Evolutionary conservation across 1,140 invertebrate genomes (phyloP), one percentile per base, ranked within the genome.

Genomic region (Drosophila orosa): DNA sequence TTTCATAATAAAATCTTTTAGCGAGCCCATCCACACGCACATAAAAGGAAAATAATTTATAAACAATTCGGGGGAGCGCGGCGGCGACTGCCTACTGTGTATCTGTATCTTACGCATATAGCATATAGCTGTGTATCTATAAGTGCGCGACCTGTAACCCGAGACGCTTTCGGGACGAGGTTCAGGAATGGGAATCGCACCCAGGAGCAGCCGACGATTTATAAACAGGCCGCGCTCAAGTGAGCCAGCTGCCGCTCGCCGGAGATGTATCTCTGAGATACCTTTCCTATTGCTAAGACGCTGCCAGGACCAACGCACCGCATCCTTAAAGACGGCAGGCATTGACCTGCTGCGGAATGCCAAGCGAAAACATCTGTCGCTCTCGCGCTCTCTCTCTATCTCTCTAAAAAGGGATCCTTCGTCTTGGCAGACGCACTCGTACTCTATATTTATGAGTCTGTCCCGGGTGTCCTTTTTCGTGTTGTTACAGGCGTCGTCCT

Each of bases 331-430:
- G 56, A 39, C 59, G 55, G 63, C 82, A 78, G 79, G 75, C 83
- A 87, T 62, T 87, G 84, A 87, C 83, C 83, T 87, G 83, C 83
- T 80, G 66, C 17, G 83, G 81, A 67, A 85, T 85, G 74, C 55
- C 45, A 60, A 59, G 31, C 48, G 12, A 75, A 87, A 87, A 87
- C 83, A 87, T 89, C 83, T 87, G 83, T 83, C 80, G 76, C 17
- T 25, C 48, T 52, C 24, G 42, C 13, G 8, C 15, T 25, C 47
- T 17, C 31, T 24, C 22, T 19, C 15, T 52, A 10, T 47, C 22
- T 47, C 39, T 40, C n/a, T 13, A 7, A 58, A 58, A 52, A 65
- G 75, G 58, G 42, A 83, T 82, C 50, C 31, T 52, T 52, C 52
- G 71, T 66, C 55, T 61, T 62, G 79, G 75, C 68, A 58, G 40